phyloP scores from a whole-genome alignment of 1,140 invertebrate species.

The Maconellicoccus hirsutus region DNA sequence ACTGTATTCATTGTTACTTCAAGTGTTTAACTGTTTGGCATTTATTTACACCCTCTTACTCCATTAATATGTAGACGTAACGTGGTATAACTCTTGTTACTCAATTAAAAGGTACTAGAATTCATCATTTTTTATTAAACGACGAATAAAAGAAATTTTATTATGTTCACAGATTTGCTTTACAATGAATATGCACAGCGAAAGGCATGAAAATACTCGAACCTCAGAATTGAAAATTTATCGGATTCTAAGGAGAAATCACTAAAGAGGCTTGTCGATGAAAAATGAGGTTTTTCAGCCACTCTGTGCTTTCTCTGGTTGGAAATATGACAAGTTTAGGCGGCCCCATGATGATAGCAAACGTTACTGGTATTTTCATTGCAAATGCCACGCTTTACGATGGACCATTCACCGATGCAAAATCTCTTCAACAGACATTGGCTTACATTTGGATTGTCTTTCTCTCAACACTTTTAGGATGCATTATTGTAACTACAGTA shows the following conservation, averaged over 20 bases:
- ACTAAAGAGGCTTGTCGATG: not conserved
- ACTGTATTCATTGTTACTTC: too few species aligned
- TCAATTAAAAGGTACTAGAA: too few species aligned
- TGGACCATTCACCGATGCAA: not conserved
- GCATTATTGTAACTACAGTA: not conserved
- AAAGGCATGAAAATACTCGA: not conserved
- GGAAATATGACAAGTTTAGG: conserved; percentile 13
- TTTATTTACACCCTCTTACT: too few species aligned
- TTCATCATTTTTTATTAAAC: too few species aligned
- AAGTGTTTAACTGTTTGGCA: too few species aligned
- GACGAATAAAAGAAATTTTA: too few species aligned
- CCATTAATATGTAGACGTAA: too few species aligned
- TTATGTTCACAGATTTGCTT: not conserved
- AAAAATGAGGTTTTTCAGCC: conserved; percentile 15
- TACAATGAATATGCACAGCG: not conserved
- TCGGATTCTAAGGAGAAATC: not conserved
- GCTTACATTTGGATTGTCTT: conserved; percentile 17
- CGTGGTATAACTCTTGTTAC: too few species aligned
- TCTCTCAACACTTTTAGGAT: conserved; percentile 1
- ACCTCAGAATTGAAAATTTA: not conserved
- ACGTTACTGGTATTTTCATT: not conserved
- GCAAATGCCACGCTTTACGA: not conserved
- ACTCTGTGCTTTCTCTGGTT: not conserved
- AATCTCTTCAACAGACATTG: not conserved
- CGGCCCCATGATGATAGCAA: conserved; percentile 6